These are phyloP conservation scores for Acleris sparsana DNA, from an alignment of 2,888 invertebrate species.

Conservation along the genomic window DNA sequence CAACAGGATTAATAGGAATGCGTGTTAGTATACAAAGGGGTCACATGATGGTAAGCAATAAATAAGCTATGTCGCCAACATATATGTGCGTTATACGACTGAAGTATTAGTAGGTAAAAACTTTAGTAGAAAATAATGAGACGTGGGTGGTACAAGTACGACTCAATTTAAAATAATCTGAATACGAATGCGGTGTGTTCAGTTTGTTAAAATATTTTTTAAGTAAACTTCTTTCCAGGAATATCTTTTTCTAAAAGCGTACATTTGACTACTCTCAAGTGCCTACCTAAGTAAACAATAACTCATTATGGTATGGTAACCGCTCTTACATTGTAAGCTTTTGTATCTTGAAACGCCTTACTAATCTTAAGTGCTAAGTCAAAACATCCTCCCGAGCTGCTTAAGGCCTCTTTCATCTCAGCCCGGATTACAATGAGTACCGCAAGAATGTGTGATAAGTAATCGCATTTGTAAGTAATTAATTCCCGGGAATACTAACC, in stretches of 20 bases:
- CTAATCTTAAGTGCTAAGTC: slow-evolving; percentile 40
- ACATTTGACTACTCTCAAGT: not conserved
- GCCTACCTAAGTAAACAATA: slow-evolving; percentile 17
- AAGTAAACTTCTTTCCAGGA: not conserved
- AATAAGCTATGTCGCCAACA: no score
- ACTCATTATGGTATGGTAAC: slow-evolving; percentile 20
- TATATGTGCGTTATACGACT: no score
- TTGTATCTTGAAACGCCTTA: slow-evolving; percentile 23
- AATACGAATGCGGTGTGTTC: no score
- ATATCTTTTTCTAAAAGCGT: slow-evolving; percentile 4
- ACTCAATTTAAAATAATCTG: no score
- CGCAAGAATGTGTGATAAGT: slow-evolving; percentile 64
- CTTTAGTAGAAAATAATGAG: no score
- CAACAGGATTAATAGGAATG: not conserved
- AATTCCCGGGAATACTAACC: slow-evolving; percentile 70
- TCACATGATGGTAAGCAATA: no score
- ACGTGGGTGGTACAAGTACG: no score
- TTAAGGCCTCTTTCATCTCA: slow-evolving; percentile 40
- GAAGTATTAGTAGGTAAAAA: no score
- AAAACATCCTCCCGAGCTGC: slow-evolving; percentile 41
- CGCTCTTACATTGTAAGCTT: slow-evolving; percentile 20
- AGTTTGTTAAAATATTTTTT: no score
- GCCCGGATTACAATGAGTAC: slow-evolving; percentile 65
- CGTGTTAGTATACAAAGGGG: no score
- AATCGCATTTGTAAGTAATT: slow-evolving; percentile 75